A percentile compares a stretch with the other conserved stretches of the same genome.
phyloP scores from a whole-genome alignment of 1,140 invertebrate genomes.

The Eulimnadia texana region DNA sequence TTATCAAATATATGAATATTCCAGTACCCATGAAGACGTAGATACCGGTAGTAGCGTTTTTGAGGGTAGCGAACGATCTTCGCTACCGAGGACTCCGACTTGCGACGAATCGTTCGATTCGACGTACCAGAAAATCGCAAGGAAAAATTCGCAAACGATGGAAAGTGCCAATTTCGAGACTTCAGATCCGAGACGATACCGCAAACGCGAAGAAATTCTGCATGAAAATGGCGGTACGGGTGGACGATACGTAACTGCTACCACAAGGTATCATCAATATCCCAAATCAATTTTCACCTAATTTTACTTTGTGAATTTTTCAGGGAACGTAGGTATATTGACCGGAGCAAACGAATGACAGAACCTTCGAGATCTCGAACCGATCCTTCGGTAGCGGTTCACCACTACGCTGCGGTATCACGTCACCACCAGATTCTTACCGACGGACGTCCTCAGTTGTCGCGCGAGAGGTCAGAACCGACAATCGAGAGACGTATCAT shows the following conservation, averaged over 20 bases:
- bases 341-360: slow-evolving; percentile 14
- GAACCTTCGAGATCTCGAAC: slow-evolving; percentile 16
- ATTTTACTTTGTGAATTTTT: no score
- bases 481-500: slow-evolving; percentile 14
- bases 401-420: no score
- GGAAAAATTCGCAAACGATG: slow-evolving; percentile 29
- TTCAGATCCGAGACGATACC: slow-evolving; percentile 5
- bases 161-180: slow-evolving; percentile 29
- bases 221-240: slow-evolving; percentile 53
- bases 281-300: neutral
- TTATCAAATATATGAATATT: slow-evolving; percentile 8
- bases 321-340: slow-evolving; percentile 14
- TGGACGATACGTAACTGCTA: slow-evolving; percentile 26
- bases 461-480: slow-evolving; percentile 15
- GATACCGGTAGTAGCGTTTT: slow-evolving; percentile 28
- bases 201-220: slow-evolving; percentile 43
- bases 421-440: no score
- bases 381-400: slow-evolving; percentile 20
- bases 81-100: slow-evolving; percentile 17
- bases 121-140: slow-evolving; percentile 8
- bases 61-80: slow-evolving; percentile 27
- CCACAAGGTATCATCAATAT: slow-evolving; percentile 3
- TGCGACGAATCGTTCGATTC: slow-evolving; percentile 6
- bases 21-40: slow-evolving; percentile 17
- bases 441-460: no score